Evolutionary conservation across 2,113 vertebrate genomes (phyloP), one percentile per base, ranked within the genome.

Genomic region (Phalacrocorax aristotelis): DNA sequence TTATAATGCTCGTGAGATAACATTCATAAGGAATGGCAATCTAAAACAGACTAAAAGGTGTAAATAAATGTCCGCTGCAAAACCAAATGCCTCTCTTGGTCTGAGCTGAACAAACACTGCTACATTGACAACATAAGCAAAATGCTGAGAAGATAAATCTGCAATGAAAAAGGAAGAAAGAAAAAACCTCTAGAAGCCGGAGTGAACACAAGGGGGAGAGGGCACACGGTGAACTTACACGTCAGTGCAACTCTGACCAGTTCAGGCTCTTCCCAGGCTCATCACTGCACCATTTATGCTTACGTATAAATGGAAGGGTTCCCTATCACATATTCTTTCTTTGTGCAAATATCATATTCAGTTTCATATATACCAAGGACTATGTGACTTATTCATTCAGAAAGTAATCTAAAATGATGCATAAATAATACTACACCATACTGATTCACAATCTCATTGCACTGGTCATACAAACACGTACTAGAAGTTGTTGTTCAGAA

Each of bases 61-160:
- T 51, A 87, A 95, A 95, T 79, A 93, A 93, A 89, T 54, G 83
- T 84, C 87, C 89, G 65, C 81, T 91, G 65, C 61, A 95, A 92
- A 97, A 95, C 60, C 10, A 6, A 97, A 69, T 64, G 91, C 40
- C 65, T 84, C 38, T 89, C 61, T 66, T 38, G 26, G 26, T 62
- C 74, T 71, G 74, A 90, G 86, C 78, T 80, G 88, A 96, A 90
- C 65, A 90, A 96, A 89, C 60, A 90, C 38, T 66, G 82, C 71
- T 51, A 9, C 86, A 92, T 65, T 81, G 68, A 94, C 60, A 88
- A 21, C 27, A 54, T 77, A 89, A 89, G 91, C 57, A 87, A 84
- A 95, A 91, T 25, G 27, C 44, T 36, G 76, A 71, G 69, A 46
- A 80, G 30, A 62, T 4, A 83, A 83, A 91, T 89, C 44, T 13